Evolutionary conservation across 2,888 invertebrate species (phyloP).

Genomic region (Limnephilus auricula): DNA sequence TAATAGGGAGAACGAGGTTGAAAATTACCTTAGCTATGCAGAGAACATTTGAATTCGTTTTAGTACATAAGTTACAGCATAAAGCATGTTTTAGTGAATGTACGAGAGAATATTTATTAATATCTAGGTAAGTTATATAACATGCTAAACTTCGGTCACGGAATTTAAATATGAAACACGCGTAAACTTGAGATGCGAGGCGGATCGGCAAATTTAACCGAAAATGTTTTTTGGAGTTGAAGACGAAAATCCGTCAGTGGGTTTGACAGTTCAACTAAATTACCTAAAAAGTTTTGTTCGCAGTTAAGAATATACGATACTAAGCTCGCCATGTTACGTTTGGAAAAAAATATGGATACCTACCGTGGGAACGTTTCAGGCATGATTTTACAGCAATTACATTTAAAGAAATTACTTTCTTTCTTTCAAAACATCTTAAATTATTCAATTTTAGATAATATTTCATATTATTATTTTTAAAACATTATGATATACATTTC

Average conservation of each 20-base stretch:
- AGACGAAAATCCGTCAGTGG: slow-evolving; percentile 21
- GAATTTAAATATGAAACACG: neutral
- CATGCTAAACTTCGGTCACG: neutral
- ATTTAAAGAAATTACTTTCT: neutral
- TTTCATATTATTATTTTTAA: too few species aligned
- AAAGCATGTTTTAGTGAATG: neutral
- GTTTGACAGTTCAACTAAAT: slow-evolving; percentile 3
- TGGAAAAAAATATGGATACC: neutral
- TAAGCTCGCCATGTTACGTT: neutral
- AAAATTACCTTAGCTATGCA: neutral
- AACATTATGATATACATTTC: too few species aligned
- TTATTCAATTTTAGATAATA: too few species aligned
- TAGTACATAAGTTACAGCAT: neutral
- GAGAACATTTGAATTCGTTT: neutral
- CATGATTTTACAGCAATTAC: neutral
- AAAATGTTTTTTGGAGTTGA: slow-evolving; percentile 2
- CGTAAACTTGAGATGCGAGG: neutral
- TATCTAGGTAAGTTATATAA: neutral
- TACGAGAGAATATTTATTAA: neutral
- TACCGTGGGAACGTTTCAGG: too few species aligned
- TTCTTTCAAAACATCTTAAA: too few species aligned
- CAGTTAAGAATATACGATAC: neutral
- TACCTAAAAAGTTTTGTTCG: slow-evolving; percentile 20
- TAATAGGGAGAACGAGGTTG: neutral
- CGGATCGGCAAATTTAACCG: neutral